Evolutionary conservation across 2,113 vertebrate species (phyloP), one percentile per base, ranked within the genome.

Genomic region (Baryphthengus martii): DNA sequence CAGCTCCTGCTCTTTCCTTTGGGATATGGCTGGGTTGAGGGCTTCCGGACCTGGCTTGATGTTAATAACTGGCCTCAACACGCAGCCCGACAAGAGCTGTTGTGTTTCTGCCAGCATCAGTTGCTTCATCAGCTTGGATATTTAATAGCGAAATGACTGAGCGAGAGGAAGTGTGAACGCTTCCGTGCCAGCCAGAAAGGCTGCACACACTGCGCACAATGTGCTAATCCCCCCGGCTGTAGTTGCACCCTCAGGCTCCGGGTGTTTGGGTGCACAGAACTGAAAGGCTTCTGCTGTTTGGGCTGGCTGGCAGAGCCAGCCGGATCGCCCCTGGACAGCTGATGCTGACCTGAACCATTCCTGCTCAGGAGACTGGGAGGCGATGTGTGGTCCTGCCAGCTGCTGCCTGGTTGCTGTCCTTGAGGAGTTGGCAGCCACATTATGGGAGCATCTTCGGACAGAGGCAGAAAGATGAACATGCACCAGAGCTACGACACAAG

Each of bases 291-390:
- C 65, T 61, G 74, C 39, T 63, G 39, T 68, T 77, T 53, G 59
- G 58, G 71, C 12, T 0, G 3, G 9, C 17, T 33, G 45, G 37
- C 28, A 53, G 74, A 72, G 83, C 59, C 0, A 0, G n/a, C 18
- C 3, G 2, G 72, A 29, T 13, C 7, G 31, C 20, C 21, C 31
- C 0, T 0, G 13, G 26, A 45, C 40, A 68, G 47, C 31, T 53
- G 39, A 11, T 76, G 79, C 63, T 77, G 94, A 81, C 45, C 75
- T 59, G 49, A 78, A 21, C 31, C 11, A 0, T 62, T 29, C 47
- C 52, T 37, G 56, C 39, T 35, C 26, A 13, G 17, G 44, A 74
- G 29, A 23, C 10, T 9, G 39, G 7, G 61, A 70, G 9, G 18
- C 39, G 18, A 4, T 16, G 18, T 3, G 10, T 3, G 9, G 13